phyloP scores from a whole-genome alignment of 1,140 invertebrate species.

The Conopomorpha cramerella region DNA sequence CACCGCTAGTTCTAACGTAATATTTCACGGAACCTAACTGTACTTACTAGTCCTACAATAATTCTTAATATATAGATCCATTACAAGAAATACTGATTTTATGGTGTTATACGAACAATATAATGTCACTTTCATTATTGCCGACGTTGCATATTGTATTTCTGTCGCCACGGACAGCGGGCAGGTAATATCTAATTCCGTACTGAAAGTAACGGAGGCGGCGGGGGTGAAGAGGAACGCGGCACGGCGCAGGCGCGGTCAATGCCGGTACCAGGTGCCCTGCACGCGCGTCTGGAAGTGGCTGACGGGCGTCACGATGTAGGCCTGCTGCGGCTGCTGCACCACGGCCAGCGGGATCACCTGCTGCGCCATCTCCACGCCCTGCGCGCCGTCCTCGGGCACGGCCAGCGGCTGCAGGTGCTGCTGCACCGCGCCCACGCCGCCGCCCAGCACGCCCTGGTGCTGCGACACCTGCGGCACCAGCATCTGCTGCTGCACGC shows the following conservation, averaged over 20 bases:
- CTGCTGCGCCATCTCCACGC: slow-evolving; percentile 64
- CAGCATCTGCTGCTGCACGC: slow-evolving; percentile 53
- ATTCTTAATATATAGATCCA: too few species aligned
- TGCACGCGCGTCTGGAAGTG: slow-evolving; percentile 61
- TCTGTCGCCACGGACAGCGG: too few species aligned
- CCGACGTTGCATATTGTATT: too few species aligned
- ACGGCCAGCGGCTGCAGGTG: slow-evolving; percentile 54
- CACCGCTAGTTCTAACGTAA: too few species aligned
- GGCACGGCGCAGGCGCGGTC: slow-evolving; percentile 13
- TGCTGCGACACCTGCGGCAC: slow-evolving; percentile 55
- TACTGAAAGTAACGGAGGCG: too few species aligned
- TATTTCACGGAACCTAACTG: too few species aligned
- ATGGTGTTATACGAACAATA: too few species aligned
- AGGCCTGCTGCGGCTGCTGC: slow-evolving; percentile 62
- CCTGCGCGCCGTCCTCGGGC: slow-evolving; percentile 44
- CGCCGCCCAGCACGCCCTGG: slow-evolving; percentile 48
- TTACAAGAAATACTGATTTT: too few species aligned
- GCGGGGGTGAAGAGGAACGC: too few species aligned
- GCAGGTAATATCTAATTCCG: too few species aligned
- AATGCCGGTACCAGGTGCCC: slow-evolving; percentile 57
- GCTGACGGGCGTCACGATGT: slow-evolving; percentile 65
- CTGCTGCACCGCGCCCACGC: slow-evolving; percentile 37
- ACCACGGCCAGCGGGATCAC: slow-evolving; percentile 66
- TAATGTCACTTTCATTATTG: too few species aligned
- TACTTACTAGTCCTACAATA: too few species aligned